Base-by-base conservation (phyloP, 2,888 invertebrate genomes). In the Argynnis bischoffii region DNA sequence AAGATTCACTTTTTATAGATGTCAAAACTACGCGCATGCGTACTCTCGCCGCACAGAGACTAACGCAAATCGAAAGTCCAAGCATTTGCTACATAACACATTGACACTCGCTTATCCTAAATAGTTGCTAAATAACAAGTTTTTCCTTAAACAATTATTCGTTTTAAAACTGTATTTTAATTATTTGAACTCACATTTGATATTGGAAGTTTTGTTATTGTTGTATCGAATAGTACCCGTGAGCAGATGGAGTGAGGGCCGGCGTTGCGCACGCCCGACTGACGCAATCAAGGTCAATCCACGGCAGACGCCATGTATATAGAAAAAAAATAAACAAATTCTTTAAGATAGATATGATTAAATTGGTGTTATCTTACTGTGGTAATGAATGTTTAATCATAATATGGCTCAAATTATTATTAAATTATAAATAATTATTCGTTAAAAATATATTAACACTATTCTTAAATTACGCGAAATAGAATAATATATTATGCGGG, bases 201-300 rank as follows among this genome's bases (percentile, higher is more conserved):
- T 48, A 54, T 54, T 21, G 14, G 31, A 64, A 46, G 69, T 56
- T 65, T 51, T 71, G 64, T 67, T 69, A 56, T 61, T 55, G 13
- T 41, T 57, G 18, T 63, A 51, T 51, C 69, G 21, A 47, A 63
- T 46, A 63, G 60, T 31, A 11, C 61, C 16, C 26, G 26, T 31
- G 26, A 18, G 48, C 35, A 41, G 21, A 15, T 51, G 66, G 64
- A 64, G 64, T 69, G 66, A 54, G 53, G 64, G 54, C 66, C 64
- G 54, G 64, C 69, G 56, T 56, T 53, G 63, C 72, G 69, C 66
- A 64, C 67, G 57, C 68, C 64, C 70, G 70, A 72, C 72, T 69
- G 71, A 59, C 64, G 69, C 69, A 50, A 57, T 74, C 83, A 84
- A 85, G 83, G 83, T 80, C 81, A 81, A 66, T 70, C 48, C 35